Base-by-base conservation (phyloP, 2,113 vertebrate species). In the Haliaeetus leucogaster region DNA sequence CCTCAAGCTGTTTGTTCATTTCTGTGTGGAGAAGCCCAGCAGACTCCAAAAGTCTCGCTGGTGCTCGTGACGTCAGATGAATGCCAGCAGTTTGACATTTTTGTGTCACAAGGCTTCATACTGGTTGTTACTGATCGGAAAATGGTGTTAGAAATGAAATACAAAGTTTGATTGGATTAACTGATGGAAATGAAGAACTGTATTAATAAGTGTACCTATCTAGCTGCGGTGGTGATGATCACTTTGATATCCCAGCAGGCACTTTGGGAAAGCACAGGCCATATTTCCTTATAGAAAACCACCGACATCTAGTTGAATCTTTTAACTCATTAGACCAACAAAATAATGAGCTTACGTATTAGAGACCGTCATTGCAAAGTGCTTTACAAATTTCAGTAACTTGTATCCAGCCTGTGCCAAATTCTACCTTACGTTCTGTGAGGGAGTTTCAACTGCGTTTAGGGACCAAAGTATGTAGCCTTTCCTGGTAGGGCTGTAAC, bases 391-490 rank as follows among this genome's bases (percentile, higher is more conserved):
- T 68, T 55, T 68, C 34, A 67, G 36, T 34, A 68, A 71, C 40
- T 82, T 76, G 5, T 62, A 42, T 67, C 27, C 30, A 71, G 17
- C 34, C 30, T 71, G 19, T 56, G 40, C 17, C 40, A 82, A 53
- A 68, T 91, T 83, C 23, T 82, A 29, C 18, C 22, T 58, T 84
- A 40, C 2, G 1, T 5, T 67, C 15, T 76, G 17, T 36, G 36
- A 55, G 20, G n/a, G 22, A 67, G 8, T 2, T 56, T 82, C 40
- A 72, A 0, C 29, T 70, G 27, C 20, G 62, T 81, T 55, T 58
- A n/a, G 29, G 32, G 32, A 77, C 58, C 62, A 70, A 73, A 67
- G 29, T 50, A 63, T 0, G 0, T 45, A 29, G 32, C 20, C 8
- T 88, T 50, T 87, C 14, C 1, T 42, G n/a, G 23, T 36, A 76